Evolutionary conservation across 2,797 vertebrate species (phyloP).

Genomic region (Neopelma chrysocephalum): DNA sequence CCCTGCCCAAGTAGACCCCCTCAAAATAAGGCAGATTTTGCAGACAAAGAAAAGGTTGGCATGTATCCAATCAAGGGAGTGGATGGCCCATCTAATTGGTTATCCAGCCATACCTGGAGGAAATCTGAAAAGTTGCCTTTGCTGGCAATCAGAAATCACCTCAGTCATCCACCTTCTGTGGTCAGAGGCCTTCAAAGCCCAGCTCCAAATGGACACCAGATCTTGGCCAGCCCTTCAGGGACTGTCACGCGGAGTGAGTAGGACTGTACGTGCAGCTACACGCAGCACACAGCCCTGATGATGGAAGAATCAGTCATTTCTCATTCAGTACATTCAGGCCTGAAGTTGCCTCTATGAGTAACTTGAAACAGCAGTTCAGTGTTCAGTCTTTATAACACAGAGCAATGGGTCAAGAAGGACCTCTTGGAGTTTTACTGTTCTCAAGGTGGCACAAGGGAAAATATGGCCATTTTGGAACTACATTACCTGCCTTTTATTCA

Average conservation of each 20-base stretch:
- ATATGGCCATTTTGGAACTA: background rate
- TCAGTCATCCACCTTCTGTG: background rate
- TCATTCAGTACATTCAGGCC: background rate
- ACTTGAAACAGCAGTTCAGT: background rate
- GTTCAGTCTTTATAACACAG: background rate
- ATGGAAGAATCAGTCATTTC: background rate
- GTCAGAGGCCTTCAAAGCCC: background rate
- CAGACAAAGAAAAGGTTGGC: background rate
- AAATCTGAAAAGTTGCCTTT: background rate
- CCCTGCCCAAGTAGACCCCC: background rate
- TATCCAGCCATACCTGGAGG: background rate
- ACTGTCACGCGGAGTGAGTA: background rate
- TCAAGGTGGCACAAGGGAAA: background rate
- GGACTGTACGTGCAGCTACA: background rate
- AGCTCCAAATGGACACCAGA: background rate
- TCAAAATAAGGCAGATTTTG: background rate
- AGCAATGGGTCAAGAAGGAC: background rate
- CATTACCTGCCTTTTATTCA: background rate
- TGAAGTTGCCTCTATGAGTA: background rate
- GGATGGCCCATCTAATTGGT: background rate
- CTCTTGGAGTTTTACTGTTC: background rate
- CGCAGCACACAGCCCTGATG: background rate
- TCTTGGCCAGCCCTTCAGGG: background rate
- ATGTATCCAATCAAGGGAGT: background rate
- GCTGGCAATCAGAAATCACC: background rate